Base-by-base conservation (phyloP, 1,140 invertebrate species). In the Antheraea pernyi region DNA sequence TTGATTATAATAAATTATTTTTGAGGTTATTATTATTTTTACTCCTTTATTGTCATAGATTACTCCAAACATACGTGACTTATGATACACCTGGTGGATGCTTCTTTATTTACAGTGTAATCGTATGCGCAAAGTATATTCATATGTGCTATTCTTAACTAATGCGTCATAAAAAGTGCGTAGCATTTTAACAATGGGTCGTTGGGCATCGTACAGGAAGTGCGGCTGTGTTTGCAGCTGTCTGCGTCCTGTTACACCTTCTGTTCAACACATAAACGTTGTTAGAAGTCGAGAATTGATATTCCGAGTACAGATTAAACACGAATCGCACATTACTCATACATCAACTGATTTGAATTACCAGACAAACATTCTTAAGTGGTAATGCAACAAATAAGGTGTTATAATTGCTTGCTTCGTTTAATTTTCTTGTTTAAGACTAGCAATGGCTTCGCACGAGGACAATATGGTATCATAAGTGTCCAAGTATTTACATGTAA, bases 191-290 rank as follows among this genome's bases (percentile, higher is more conserved):
- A 88, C 83, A 88, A 88, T 88, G 72, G 79, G 77, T 76, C 74
- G 72, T 74, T 84, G 76, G 78, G 70, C 65, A 76, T 65, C 64
- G 22, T 63, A 74, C 82, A 83, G 84, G 85, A 87, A 87, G 79
- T 77, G 66, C 76, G 80, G 79, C 80, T 84, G 84, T 68, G 75
- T 65, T 73, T 69, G 73, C 80, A 84, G 84, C 84, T 85, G 86
- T 80, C 76, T 75, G 69, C 48, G 61, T 64, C 30, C 71, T 67
- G 22, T n/a, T 67, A 36, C 10, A 37, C 19, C 36, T 30, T 61
- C 60, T 61, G 19, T 61, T 61, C 19, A 61, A 30, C 19, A 61
- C 60, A 36, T 36, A 61, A 8, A 61, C 16, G 60, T 13, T 30
- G 30, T 61, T 30, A 53, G 46, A 53, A 9, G 46, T 53, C 11